Conservation (phyloP, 30 jellyfish, hydroid and myxozoan species). For the Phacellophora camtschatica region DNA sequence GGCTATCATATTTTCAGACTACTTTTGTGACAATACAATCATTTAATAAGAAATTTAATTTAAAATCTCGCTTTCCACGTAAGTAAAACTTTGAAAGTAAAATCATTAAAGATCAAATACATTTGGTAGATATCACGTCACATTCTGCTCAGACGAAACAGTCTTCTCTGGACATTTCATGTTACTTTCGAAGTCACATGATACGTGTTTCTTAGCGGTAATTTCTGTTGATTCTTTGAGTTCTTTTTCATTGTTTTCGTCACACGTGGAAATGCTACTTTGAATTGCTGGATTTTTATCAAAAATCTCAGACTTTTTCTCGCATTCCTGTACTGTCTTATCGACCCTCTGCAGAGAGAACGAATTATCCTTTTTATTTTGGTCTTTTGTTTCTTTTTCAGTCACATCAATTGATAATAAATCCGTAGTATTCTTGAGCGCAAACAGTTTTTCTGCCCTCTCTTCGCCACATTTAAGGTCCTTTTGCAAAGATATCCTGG, state of each 20-base stretch:
- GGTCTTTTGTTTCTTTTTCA: no score
- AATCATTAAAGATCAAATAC: constrained; percentile 6
- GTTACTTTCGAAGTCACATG: neutral
- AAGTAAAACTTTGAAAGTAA: constrained; percentile 31
- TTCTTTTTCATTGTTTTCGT: neutral
- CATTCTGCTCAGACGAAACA: constrained; percentile 13
- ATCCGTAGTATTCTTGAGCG: no score
- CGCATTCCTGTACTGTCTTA: no score
- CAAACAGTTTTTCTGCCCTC: no score
- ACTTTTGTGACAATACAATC: constrained; percentile 22
- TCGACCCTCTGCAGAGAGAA: no score
- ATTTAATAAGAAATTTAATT: constrained; percentile 20
- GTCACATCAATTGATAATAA: no score
- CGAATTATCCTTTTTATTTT: no score
- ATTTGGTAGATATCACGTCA: constrained; percentile 15
- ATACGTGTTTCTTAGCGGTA: neutral
- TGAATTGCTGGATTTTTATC: no score
- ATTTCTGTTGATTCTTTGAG: neutral
- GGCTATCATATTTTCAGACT: constrained; percentile 40
- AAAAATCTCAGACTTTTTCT: neutral
- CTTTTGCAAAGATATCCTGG: no score
- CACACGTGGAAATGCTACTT: neutral
- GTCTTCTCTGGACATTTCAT: neutral
- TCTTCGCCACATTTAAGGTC: no score
- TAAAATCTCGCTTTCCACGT: constrained; percentile 40